phyloP scores from a whole-genome alignment of 2,113 vertebrate genomes.

The Brachionichthys hirsutus region DNA sequence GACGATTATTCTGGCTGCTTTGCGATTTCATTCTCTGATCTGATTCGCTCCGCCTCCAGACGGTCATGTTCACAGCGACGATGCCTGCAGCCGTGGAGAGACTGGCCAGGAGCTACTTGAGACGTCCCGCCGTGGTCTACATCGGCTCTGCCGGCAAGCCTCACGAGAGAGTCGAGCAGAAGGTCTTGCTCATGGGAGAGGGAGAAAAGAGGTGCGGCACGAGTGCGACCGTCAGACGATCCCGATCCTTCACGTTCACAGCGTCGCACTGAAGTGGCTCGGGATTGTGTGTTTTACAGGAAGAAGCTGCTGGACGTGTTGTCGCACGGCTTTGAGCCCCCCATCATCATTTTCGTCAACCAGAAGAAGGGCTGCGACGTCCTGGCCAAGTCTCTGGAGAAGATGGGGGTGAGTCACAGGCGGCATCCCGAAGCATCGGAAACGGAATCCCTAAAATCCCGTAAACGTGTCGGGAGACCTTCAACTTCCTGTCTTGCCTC shows the following conservation, averaged over 20 bases:
- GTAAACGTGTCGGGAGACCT: too few relatives aligned
- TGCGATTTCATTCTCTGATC: background rate
- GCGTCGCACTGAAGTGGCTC: conserved; percentile 14
- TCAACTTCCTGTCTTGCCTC: background rate
- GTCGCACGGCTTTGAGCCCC: conserved; percentile 92
- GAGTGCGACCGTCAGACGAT: background rate
- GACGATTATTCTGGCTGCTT: background rate
- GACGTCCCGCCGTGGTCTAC: conserved; percentile 96
- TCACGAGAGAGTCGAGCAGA: conserved; percentile 96
- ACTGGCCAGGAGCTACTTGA: conserved; percentile 91
- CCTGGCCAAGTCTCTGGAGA: conserved; percentile 96
- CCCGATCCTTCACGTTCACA: fast-evolving
- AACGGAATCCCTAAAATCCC: too few relatives aligned
- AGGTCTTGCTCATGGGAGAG: conserved; percentile 96
- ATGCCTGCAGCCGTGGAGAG: conserved; percentile 96
- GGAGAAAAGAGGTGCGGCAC: conserved; percentile 90
- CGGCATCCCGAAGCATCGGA: too few relatives aligned
- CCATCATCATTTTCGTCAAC: conserved; percentile 99
- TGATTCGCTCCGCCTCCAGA: conserved; percentile 69
- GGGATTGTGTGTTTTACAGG: conserved; percentile 69
- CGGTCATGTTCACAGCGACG: conserved; percentile 98
- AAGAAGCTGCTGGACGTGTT: conserved; percentile 95
- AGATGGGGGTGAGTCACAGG: conserved; percentile 93
- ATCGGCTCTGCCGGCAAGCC: conserved; percentile 97
- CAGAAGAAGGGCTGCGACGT: conserved; percentile 99